Evolutionary conservation across 1,140 invertebrate species (phyloP).

Genomic region (Coptotermes formosanus): DNA sequence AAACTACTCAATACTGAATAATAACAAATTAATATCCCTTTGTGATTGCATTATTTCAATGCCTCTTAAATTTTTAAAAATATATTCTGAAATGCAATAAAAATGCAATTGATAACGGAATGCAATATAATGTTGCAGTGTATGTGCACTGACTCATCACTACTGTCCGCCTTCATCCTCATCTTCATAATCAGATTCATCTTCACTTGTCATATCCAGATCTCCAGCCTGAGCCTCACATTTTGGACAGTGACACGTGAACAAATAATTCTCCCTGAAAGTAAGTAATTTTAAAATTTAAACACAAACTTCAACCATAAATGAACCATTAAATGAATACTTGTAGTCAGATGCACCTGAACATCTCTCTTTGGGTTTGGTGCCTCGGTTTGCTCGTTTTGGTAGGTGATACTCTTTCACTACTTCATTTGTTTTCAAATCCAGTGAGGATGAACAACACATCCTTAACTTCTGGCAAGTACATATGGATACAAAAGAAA

Average conservation of each 20-base stretch:
- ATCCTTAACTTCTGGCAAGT: not conserved
- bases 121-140: not conserved
- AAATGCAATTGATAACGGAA: not conserved
- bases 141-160: too few species aligned
- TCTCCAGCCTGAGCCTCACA: constrained; percentile 73
- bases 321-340: too few species aligned
- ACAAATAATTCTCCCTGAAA: constrained; percentile 81
- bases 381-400: too few species aligned
- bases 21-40: too few species aligned
- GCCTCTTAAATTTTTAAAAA: not conserved
- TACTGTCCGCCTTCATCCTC: too few species aligned
- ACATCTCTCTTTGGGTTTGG: too few species aligned
- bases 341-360: too few species aligned
- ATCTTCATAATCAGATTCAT: constrained; percentile 48
- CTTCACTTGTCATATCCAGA: constrained; percentile 74
- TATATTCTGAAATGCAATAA: not conserved
- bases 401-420: too few species aligned
- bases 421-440: not conserved
- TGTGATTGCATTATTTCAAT: too few species aligned
- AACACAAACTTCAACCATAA: too few species aligned
- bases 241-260: constrained; percentile 76
- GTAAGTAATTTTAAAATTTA: not conserved
- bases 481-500: not conserved
- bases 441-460: not conserved
- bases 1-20: too few species aligned